Conservation (phyloP, 2,888 invertebrate genomes). For the Dione vanillae region DNA sequence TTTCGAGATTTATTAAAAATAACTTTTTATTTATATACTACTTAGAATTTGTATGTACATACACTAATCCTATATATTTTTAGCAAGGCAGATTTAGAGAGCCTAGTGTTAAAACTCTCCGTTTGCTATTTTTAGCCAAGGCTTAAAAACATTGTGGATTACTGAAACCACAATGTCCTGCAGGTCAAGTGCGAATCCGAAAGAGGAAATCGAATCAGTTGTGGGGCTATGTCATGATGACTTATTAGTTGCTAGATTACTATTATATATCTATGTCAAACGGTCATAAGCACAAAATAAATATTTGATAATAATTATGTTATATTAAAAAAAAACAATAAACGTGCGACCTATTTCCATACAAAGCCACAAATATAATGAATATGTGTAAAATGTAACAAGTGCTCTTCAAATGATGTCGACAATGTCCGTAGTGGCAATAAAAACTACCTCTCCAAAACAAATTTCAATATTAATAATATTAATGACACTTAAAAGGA, state of each 20-base stretch:
- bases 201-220: too few species aligned
- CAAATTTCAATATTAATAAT: slow-evolving; percentile 5
- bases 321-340: not conserved
- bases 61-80: too few species aligned
- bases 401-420: not conserved
- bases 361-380: slow-evolving; percentile 7
- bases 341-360: not conserved
- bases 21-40: too few species aligned
- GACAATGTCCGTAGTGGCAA: slow-evolving; percentile 10
- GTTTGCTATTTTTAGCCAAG: too few species aligned
- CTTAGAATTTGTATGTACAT: too few species aligned
- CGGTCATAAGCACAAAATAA: not conserved
- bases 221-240: too few species aligned
- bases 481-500: slow-evolving; percentile 1
- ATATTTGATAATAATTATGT: not conserved
- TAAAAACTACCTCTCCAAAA: not conserved
- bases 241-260: not conserved
- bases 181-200: too few species aligned
- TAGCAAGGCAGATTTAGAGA: too few species aligned
- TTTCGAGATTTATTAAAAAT: too few species aligned
- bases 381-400: not conserved
- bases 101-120: too few species aligned
- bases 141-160: too few species aligned
- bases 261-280: not conserved
- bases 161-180: too few species aligned